phyloP scores from a whole-genome alignment of 2,888 invertebrate species.

The Xestia ashworthii region DNA sequence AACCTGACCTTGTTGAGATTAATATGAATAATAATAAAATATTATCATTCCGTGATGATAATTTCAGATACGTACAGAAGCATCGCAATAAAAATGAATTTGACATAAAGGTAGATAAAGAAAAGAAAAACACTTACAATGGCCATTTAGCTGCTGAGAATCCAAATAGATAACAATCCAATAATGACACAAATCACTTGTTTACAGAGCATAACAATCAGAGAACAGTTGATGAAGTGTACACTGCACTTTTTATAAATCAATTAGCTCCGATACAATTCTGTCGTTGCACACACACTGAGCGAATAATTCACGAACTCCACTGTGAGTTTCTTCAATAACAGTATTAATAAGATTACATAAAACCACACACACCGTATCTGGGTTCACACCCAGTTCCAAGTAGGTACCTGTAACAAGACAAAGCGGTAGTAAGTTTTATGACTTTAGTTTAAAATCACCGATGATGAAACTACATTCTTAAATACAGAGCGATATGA shows the following conservation, averaged over 20 bases:
- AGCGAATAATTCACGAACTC: slow-evolving; percentile 73
- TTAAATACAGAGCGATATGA: slow-evolving; percentile 64
- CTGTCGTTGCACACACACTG: slow-evolving; percentile 74
- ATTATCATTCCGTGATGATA: slow-evolving; percentile 5
- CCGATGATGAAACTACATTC: slow-evolving; percentile 61
- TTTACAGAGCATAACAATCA: slow-evolving; percentile 79
- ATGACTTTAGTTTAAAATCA: slow-evolving; percentile 70
- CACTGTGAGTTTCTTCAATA: slow-evolving; percentile 80
- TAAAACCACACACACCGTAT: slow-evolving; percentile 89
- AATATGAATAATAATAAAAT: slow-evolving; percentile 12
- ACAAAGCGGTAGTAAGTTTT: slow-evolving; percentile 87
- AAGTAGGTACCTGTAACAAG: slow-evolving; percentile 90
- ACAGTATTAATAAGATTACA: slow-evolving; percentile 86
- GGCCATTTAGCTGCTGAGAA: slow-evolving; percentile 82
- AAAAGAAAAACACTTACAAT: slow-evolving; percentile 79
- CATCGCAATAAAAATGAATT: slow-evolving; percentile 26
- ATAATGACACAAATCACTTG: slow-evolving; percentile 85
- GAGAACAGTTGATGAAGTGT: slow-evolving; percentile 72
- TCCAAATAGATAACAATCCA: slow-evolving; percentile 86
- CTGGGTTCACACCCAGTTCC: slow-evolving; percentile 90
- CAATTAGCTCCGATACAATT: slow-evolving; percentile 78
- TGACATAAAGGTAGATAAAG: slow-evolving; percentile 52
- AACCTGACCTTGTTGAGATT: not conserved
- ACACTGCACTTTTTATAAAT: slow-evolving; percentile 81
- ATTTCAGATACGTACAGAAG: not conserved